Evolutionary conservation across 2,113 vertebrate species (phyloP).

Genomic region (Hylia prasina): DNA sequence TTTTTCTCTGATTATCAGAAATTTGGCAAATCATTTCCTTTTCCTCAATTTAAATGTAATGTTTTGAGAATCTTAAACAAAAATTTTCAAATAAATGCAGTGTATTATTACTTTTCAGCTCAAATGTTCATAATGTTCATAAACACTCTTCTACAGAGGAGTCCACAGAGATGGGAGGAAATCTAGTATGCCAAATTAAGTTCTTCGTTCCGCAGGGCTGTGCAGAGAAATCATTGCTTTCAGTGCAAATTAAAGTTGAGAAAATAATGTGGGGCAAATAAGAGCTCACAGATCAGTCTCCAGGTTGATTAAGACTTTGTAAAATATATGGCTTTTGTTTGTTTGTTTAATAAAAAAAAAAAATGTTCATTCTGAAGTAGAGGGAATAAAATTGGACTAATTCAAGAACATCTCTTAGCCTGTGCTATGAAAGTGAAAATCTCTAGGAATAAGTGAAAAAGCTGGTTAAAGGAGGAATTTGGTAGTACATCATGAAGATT

Average conservation of each 20-base stretch:
- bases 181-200: background rate
- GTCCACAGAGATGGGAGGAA: background rate
- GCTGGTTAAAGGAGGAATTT: background rate
- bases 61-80: background rate
- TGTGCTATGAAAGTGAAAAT: background rate
- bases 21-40: background rate
- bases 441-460: background rate
- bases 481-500: background rate
- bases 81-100: background rate
- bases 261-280: background rate
- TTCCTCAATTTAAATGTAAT: background rate
- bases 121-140: background rate
- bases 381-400: background rate
- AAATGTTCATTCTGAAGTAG: background rate
- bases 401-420: background rate
- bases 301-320: background rate
- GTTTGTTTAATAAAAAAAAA: background rate
- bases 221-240: background rate
- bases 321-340: background rate
- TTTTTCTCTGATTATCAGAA: background rate
- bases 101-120: background rate
- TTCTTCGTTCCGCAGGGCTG: background rate
- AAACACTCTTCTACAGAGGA: background rate
- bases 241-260: background rate
- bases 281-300: background rate